These are phyloP conservation scores for Penaeus indicus DNA, from an alignment of 1,140 invertebrate species.

Conservation along the genomic window DNA sequence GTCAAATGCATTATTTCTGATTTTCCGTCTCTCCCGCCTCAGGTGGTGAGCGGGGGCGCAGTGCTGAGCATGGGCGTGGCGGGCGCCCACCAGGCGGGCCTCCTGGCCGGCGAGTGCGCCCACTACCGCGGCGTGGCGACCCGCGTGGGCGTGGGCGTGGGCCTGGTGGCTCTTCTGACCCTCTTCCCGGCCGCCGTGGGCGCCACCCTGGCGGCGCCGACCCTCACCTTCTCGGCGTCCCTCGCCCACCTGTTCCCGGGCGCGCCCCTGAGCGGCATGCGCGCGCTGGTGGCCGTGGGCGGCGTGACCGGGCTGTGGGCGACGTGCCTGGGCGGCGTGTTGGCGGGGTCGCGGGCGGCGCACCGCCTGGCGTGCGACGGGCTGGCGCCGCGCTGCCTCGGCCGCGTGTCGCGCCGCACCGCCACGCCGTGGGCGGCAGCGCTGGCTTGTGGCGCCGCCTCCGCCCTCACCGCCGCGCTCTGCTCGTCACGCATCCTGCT, in stretches of 20 bases:
- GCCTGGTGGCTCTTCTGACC: conserved; percentile 41
- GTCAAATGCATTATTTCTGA: not conserved
- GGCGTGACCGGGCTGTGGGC: conserved; percentile 55
- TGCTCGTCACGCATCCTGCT: conserved; percentile 43
- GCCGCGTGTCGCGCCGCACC: conserved; percentile 3
- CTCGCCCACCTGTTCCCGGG: conserved; percentile 47
- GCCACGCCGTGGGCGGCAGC: conserved; percentile 53
- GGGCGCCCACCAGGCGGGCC: conserved; percentile 37
- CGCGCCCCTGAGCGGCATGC: conserved; percentile 49
- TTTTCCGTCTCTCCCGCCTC: not conserved
- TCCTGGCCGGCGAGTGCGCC: conserved; percentile 50
- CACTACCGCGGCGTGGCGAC: conserved; percentile 17
- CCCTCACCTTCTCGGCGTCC: conserved; percentile 26
- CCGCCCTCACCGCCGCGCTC: conserved; percentile 43
- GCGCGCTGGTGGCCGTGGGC: conserved; percentile 52
- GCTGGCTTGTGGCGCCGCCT: conserved; percentile 33
- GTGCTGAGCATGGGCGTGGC: conserved; percentile 41
- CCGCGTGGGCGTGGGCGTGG: conserved; percentile 42
- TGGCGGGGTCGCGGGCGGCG: conserved; percentile 40
- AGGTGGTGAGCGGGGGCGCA: conserved; percentile 55
- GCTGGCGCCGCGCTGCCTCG: conserved; percentile 33
- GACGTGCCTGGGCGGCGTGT: conserved; percentile 24
- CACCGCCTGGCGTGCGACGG: conserved; percentile 47
- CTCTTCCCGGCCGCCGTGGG: conserved; percentile 38
- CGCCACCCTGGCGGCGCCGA: conserved; percentile 39